Evolutionary conservation across 2,888 invertebrate genomes (phyloP), one percentile per base, ranked within the genome.

Genomic region (Drosophila glabriapex): DNA sequence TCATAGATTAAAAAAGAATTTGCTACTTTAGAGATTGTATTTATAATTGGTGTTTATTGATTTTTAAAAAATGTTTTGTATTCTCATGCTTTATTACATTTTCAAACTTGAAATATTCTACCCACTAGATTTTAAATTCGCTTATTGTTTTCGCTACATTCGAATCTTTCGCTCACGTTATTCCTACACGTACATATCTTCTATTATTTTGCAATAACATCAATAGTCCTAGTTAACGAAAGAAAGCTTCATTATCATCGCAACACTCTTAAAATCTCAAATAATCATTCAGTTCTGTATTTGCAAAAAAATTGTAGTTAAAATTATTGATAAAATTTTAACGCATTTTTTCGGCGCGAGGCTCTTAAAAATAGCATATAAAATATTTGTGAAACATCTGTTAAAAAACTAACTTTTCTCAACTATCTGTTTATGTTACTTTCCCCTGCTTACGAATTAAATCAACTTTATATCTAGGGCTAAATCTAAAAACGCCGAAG

Each of bases 151-250:
- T 65, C 68, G 50, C 63, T 71, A 64, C 69, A 63, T 62, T 35
- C 37, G 54, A 76, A 70, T 67, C 41, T 46, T 60, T 73, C 39
- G 72, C 65, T 73, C 55, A 64, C 73, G 33, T 73, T 73, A 65
- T 67, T 53, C 53, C 52, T 66, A 66, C 68, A 79, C 68, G n/a
- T 82, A 85, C 68, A 16, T 83, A 85, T 85, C 52, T 84, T 88
- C 84, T 85, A 87, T 87, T 90, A 90, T 90, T 74, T 81, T 46
- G 67, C 80, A 90, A 91, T 88, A 90, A 90, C 80, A 89, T 88
- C 79, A 90, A 90, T 86, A 90, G 82, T 68, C 61, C 74, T 76
- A 70, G 80, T 73, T 73, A 85, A 78, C 84, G 73, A 75, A 76
- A 72, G 25, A 63, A 65, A 41, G 54, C 60, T 56, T 16, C 37